A percentile compares a stretch with the other conserved stretches of the same genome.
Conservation (phyloP, 1,140 invertebrate genomes). For the Eupristina koningsbergeri region DNA sequence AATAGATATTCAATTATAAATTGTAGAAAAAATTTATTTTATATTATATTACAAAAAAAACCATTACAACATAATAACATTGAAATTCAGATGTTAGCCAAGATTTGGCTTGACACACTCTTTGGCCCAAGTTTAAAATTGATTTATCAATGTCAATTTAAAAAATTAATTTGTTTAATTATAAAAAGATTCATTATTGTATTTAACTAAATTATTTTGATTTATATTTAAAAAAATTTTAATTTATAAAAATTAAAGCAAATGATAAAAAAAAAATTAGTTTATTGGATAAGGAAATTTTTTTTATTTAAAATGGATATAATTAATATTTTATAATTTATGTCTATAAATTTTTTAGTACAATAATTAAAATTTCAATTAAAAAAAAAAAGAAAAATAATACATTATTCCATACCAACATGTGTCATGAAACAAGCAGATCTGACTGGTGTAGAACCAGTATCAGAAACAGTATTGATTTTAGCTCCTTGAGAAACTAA, state of each 20-base stretch:
- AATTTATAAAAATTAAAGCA: too few relatives aligned
- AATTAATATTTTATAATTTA: too few relatives aligned
- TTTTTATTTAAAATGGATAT: too few relatives aligned
- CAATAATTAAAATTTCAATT: too few relatives aligned
- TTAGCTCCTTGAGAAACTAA: constrained; percentile 87
- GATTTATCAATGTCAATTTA: constrained; percentile 49
- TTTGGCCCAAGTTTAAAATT: constrained; percentile 34
- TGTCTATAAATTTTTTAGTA: too few relatives aligned
- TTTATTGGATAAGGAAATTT: background rate
- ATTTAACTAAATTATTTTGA: background rate
- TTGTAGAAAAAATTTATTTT: background rate
- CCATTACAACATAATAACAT: constrained; percentile 45
- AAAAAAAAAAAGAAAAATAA: background rate
- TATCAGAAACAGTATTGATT: constrained; percentile 88
- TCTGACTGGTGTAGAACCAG: constrained; percentile 90
- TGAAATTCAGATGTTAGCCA: constrained; percentile 51
- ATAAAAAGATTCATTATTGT: constrained; percentile 5
- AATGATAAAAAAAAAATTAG: too few relatives aligned
- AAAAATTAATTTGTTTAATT: constrained; percentile 31
- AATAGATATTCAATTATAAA: background rate
- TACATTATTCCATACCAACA: constrained; percentile 74
- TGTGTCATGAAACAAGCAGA: constrained; percentile 96
- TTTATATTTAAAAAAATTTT: constrained; percentile 12
- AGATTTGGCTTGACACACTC: constrained; percentile 50
- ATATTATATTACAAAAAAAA: background rate